These are phyloP conservation scores for Anguilla pacifica DNA, from an alignment of 2,797 vertebrate species.

Conservation along the genomic window DNA sequence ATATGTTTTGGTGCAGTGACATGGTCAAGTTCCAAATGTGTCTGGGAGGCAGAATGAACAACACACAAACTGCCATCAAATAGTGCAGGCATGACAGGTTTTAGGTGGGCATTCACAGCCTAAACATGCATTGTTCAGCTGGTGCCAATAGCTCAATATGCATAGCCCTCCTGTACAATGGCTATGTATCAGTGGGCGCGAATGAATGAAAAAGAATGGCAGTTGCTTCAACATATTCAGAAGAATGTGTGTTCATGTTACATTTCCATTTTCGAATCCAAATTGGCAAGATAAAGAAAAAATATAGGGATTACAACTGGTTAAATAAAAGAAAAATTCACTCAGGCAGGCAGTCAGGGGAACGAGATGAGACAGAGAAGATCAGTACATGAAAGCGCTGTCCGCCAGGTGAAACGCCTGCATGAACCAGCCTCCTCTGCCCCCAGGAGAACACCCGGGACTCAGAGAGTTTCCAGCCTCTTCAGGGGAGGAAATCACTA, in stretches of 20 bases:
- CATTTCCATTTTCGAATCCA: neutral
- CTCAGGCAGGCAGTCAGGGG: neutral
- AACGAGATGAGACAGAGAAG: neutral
- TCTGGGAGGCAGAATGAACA: neutral
- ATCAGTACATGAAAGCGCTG: neutral
- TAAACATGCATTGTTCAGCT: neutral
- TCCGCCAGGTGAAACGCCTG: neutral
- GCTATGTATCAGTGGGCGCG: neutral
- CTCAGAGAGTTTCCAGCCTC: neutral
- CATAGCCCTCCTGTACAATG: neutral
- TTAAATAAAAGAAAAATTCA: neutral
- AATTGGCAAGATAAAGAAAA: neutral
- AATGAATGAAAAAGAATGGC: neutral
- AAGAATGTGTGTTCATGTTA: neutral
- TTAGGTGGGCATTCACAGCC: neutral
- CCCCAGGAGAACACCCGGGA: no score
- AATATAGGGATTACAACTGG: neutral
- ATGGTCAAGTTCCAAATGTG: neutral
- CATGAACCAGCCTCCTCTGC: neutral
- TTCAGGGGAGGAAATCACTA: neutral
- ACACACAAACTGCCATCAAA: neutral
- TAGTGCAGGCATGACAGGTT: neutral
- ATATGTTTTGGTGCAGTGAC: no score
- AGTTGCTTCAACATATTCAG: no score
- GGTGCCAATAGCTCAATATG: neutral